phyloP scores from a whole-genome alignment of 1,140 invertebrate species.

The Daktulosphaira vitifoliae region DNA sequence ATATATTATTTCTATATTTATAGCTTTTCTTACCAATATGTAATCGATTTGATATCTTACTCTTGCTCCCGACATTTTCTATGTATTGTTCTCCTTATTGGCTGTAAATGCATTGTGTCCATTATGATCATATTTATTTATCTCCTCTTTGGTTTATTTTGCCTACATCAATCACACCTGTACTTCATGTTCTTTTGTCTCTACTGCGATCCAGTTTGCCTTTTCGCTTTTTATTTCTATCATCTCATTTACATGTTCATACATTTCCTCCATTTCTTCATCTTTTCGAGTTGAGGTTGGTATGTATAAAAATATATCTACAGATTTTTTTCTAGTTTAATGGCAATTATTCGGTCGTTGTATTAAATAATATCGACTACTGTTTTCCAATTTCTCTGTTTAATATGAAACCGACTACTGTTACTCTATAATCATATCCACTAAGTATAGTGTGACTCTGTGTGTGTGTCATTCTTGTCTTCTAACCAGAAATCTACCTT shows the following conservation, averaged over 20 bases:
- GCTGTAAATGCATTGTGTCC: too few relatives aligned
- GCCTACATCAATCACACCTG: too few relatives aligned
- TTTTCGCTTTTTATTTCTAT: conserved; percentile 1
- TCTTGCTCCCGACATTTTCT: too few relatives aligned
- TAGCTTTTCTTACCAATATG: too few relatives aligned
- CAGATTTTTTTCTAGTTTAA: not conserved
- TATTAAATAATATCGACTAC: not conserved
- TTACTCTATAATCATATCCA: not conserved
- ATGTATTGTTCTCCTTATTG: too few relatives aligned
- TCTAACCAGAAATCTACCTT: not conserved
- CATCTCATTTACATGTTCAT: conserved; percentile 21
- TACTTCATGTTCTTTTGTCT: not conserved
- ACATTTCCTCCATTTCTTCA: conserved; percentile 12
- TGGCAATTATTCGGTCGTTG: not conserved
- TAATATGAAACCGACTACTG: not conserved
- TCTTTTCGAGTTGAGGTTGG: conserved; percentile 9
- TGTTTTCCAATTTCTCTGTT: not conserved
- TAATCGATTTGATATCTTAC: too few relatives aligned
- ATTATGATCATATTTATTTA: too few relatives aligned
- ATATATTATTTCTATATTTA: too few relatives aligned
- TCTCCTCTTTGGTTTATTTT: too few relatives aligned
- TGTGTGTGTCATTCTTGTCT: too few relatives aligned
- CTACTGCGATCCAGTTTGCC: not conserved
- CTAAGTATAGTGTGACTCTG: not conserved
- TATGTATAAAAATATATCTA: conserved; percentile 30